Conservation (phyloP, 1,140 invertebrate species). For the Ceratina calcarata region DNA sequence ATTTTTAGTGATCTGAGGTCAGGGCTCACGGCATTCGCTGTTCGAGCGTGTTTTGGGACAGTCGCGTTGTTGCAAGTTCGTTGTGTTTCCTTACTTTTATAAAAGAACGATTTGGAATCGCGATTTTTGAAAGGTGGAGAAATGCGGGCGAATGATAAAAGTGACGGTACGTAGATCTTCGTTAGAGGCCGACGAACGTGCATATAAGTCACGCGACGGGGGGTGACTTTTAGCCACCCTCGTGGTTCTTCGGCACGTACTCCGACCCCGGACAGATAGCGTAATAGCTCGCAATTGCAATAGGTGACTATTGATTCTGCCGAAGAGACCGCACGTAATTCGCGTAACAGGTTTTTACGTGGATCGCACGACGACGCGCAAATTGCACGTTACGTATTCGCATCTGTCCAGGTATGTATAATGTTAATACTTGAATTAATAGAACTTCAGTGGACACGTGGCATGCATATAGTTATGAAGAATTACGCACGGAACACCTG, state of each 20-base stretch:
- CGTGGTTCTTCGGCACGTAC: conserved; percentile 71
- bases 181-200: conserved; percentile 59
- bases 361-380: neutral
- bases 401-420: neutral
- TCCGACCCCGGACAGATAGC: conserved; percentile 41
- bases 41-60: too few relatives aligned
- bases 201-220: conserved; percentile 72
- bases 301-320: conserved; percentile 65
- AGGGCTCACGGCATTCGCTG: too few relatives aligned
- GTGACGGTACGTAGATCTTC: conserved; percentile 68
- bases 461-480: neutral
- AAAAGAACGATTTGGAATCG: neutral
- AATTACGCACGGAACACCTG: neutral
- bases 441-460: neutral
- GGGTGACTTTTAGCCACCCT: conserved; percentile 70
- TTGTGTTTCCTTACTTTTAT: too few relatives aligned
- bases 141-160: conserved; percentile 54
- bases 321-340: conserved; percentile 19
- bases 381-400: neutral
- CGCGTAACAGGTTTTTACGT: conserved; percentile 29
- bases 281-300: conserved; percentile 61
- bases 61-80: too few relatives aligned
- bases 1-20: too few relatives aligned
- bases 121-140: conserved; percentile 6
- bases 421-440: neutral